A percentile compares a stretch with the other conserved stretches of the same genome.
These are phyloP conservation scores for Matsumyia berberina DNA, from an alignment of 2,888 invertebrate species.

Conservation along the genomic window DNA sequence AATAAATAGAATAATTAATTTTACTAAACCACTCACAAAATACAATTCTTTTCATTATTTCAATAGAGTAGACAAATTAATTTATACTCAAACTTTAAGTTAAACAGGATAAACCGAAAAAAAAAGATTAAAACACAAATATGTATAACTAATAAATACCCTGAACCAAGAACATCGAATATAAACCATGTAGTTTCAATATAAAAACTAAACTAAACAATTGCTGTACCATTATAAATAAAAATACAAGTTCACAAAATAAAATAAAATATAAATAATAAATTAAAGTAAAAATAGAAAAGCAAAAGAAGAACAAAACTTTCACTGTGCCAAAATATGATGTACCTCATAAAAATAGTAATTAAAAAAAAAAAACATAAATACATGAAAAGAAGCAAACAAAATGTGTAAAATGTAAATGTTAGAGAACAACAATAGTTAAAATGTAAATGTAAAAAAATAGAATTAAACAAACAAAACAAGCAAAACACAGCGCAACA, in stretches of 20 bases:
- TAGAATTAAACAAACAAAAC: slow-evolving; percentile 57
- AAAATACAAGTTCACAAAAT: slow-evolving; percentile 63
- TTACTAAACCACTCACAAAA: slow-evolving; percentile 51
- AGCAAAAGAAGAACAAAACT: slow-evolving; percentile 86
- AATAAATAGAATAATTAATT: slow-evolving; percentile 55
- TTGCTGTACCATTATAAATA: slow-evolving; percentile 76
- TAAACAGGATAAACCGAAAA: slow-evolving; percentile 60
- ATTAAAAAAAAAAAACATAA: slow-evolving; percentile 59
- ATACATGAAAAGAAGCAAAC: slow-evolving; percentile 53
- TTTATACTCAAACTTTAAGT: slow-evolving; percentile 55
- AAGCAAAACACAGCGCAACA: slow-evolving; percentile 70
- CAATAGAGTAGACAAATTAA: slow-evolving; percentile 39
- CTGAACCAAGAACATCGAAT: slow-evolving; percentile 76
- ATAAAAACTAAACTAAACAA: slow-evolving; percentile 72
- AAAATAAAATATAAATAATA: slow-evolving; percentile 58
- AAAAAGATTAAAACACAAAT: slow-evolving; percentile 55
- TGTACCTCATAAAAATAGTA: slow-evolving; percentile 88
- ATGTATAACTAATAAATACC: slow-evolving; percentile 58
- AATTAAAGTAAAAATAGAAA: slow-evolving; percentile 85
- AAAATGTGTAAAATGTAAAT: slow-evolving; percentile 64
- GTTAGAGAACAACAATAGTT: slow-evolving; percentile 55
- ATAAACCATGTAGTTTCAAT: slow-evolving; percentile 73
- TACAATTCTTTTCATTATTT: slow-evolving; percentile 36
- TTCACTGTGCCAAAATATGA: slow-evolving; percentile 92
- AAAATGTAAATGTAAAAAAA: slow-evolving; percentile 63